Evolutionary conservation across 2,888 invertebrate species (phyloP).

Genomic region (Iselma pallidipennis): DNA sequence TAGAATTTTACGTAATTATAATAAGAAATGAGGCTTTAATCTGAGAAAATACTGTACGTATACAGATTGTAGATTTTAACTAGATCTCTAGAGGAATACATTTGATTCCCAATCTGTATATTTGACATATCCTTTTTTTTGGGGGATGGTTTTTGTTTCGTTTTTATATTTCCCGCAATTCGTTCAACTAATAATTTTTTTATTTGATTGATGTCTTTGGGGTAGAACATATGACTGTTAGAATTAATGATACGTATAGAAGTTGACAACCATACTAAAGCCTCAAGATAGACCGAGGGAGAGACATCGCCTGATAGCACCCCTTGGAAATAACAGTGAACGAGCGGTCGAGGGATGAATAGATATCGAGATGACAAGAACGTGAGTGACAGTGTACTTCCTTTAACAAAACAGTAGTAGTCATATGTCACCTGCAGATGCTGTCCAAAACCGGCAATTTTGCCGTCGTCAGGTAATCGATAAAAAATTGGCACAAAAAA

Average conservation of each 20-base stretch:
- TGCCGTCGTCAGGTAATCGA: too few species aligned
- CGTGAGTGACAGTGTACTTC: slow-evolving; percentile 18
- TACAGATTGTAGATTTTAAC: background rate
- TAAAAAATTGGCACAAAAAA: background rate
- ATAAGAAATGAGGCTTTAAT: background rate
- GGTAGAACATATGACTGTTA: slow-evolving; percentile 7
- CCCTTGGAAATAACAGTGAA: slow-evolving; percentile 10
- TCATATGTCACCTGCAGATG: slow-evolving; percentile 27
- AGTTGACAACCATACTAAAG: slow-evolving; percentile 15
- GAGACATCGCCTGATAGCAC: slow-evolving; percentile 27
- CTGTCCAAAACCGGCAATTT: too few species aligned
- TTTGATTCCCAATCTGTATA: too few species aligned
- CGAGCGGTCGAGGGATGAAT: slow-evolving; percentile 12
- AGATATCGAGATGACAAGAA: slow-evolving; percentile 15
- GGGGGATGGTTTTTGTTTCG: too few species aligned
- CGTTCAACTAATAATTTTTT: slow-evolving; percentile 4
- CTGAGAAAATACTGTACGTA: too few species aligned
- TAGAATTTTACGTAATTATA: background rate
- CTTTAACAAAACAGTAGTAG: slow-evolving; percentile 4
- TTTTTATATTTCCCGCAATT: too few species aligned
- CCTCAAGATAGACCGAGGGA: slow-evolving; percentile 10
- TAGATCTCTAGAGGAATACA: background rate
- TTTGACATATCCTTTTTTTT: too few species aligned
- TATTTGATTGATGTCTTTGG: slow-evolving; percentile 11
- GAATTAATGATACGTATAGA: slow-evolving; percentile 24